phyloP scores from a whole-genome alignment of 2,888 invertebrate genomes.

The Epinotia demarniana region DNA sequence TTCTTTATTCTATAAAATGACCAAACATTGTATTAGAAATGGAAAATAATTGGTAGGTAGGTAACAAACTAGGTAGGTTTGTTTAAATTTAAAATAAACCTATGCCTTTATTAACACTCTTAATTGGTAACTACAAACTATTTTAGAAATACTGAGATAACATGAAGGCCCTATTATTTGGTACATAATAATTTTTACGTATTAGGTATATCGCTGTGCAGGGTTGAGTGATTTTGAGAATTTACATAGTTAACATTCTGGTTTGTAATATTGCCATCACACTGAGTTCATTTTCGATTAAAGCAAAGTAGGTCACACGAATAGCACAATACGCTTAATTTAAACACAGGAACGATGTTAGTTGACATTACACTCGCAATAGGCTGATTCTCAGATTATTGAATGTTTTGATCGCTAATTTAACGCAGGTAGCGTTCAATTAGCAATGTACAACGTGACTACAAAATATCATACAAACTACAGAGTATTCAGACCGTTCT shows the following conservation, averaged over 20 bases:
- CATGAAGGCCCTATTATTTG: not conserved
- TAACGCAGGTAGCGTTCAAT: not conserved
- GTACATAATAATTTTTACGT: not conserved
- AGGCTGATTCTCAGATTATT: not conserved
- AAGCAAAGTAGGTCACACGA: slow-evolving; percentile 23
- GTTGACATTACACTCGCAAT: slow-evolving; percentile 1
- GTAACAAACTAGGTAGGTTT: too few species aligned
- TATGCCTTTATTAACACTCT: too few species aligned
- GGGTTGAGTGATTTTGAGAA: not conserved
- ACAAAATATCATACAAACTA: too few species aligned
- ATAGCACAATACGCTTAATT: slow-evolving; percentile 23
- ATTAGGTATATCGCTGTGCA: not conserved
- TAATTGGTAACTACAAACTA: too few species aligned
- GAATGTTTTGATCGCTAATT: not conserved
- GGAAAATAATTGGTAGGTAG: too few species aligned
- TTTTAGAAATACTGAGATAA: too few species aligned
- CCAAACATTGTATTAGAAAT: too few species aligned
- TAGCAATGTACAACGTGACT: not conserved
- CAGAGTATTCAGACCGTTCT: too few species aligned
- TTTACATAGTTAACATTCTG: not conserved
- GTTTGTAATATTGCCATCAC: slow-evolving; percentile 14
- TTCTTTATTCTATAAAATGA: too few species aligned
- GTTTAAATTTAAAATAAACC: too few species aligned
- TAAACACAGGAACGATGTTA: slow-evolving; percentile 19
- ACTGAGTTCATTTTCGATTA: slow-evolving; percentile 5